A percentile compares a stretch with the other conserved stretches of the same genome.
Conservation (phyloP, 2,888 invertebrate species). For the Habrosyne pyritoides region DNA sequence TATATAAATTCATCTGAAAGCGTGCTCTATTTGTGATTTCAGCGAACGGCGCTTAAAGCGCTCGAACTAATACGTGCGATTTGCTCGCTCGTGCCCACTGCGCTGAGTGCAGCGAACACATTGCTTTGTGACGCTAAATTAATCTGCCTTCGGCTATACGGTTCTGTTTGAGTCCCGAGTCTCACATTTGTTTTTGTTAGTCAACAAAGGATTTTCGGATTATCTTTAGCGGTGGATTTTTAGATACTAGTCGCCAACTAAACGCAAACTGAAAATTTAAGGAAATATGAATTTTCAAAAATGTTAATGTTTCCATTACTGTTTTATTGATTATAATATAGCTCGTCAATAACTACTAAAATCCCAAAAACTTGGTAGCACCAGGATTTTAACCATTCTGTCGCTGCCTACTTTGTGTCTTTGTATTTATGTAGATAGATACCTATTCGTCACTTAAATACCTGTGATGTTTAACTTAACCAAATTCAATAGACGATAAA, state of each 20-base stretch:
- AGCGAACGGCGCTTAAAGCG: neutral
- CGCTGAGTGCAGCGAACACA: neutral
- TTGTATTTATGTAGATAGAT: no score
- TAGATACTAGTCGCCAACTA: neutral
- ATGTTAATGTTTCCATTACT: no score
- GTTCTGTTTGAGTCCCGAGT: neutral
- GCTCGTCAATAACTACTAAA: no score
- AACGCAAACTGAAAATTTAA: no score
- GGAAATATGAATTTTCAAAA: no score
- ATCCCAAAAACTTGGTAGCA: no score
- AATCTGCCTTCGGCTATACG: slow-evolving; percentile 7
- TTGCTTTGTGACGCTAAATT: slow-evolving; percentile 8
- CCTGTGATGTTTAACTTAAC: no score
- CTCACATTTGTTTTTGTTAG: neutral
- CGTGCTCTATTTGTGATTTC: neutral
- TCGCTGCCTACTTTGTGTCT: no score
- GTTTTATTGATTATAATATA: no score
- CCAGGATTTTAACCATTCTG: no score
- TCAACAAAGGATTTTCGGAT: neutral
- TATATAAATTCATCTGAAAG: neutral
- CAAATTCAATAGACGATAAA: no score
- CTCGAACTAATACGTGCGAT: neutral
- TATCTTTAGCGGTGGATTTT: neutral
- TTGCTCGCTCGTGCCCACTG: neutral
- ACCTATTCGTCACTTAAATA: no score